These are phyloP conservation scores for Chamaetylas fuelleborni DNA, from an alignment of 2,113 vertebrate genomes.

Conservation along the genomic window DNA sequence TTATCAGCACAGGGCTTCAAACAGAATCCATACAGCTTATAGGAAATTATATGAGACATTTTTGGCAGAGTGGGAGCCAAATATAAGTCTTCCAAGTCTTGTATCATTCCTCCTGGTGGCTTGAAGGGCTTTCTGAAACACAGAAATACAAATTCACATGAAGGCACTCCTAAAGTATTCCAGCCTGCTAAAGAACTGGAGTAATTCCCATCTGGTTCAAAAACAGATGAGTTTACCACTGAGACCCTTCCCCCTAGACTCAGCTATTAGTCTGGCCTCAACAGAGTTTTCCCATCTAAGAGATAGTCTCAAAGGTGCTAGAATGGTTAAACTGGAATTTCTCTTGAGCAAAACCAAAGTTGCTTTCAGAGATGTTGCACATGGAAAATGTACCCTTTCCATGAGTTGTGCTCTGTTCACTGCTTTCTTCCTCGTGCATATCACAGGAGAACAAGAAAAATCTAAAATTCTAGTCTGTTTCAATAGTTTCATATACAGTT, in stretches of 20 bases:
- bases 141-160: background rate
- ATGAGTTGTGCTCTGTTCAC: background rate
- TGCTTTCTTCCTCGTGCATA: background rate
- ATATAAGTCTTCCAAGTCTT: background rate
- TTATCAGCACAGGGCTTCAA: background rate
- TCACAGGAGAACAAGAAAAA: conserved; percentile 26
- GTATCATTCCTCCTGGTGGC: background rate
- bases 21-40: background rate
- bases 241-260: background rate
- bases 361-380: background rate
- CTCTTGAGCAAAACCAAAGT: background rate
- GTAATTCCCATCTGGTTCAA: background rate
- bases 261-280: background rate
- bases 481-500: background rate
- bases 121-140: background rate
- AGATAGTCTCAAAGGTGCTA: background rate
- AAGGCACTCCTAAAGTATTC: background rate
- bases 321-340: conserved; percentile 3
- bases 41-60: background rate
- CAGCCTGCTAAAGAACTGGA: background rate
- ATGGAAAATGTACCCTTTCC: background rate
- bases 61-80: background rate
- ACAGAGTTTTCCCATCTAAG: background rate
- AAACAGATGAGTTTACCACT: background rate
- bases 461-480: conserved; percentile 25